Evolutionary conservation across 2,113 vertebrate species (phyloP), one percentile per base, ranked within the genome.

Genomic region (Tenebrosternarchus preto): DNA sequence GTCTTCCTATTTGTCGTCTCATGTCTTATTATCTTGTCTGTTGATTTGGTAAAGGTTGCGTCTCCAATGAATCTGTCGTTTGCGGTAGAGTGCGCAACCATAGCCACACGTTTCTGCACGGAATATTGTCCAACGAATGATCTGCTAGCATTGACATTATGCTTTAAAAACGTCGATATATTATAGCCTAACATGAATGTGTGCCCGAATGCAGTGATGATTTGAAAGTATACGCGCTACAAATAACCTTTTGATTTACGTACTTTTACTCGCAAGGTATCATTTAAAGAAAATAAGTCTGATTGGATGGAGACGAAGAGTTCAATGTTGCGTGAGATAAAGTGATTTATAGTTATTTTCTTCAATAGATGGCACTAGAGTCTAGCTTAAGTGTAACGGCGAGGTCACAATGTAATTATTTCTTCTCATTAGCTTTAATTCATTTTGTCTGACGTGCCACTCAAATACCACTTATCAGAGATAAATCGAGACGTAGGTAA

Each of bases 291-390:
- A 69, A n/a, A 20, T 6, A 20, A 11, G 31, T 61, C 57, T 72
- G 20, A 46, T 31, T 19, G n/a, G 39, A 20, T 3, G 7, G 33
- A 73, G 39, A 36, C 15, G 70, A 66, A 66, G 69, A 73, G 59
- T 74, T 80, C 22, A n/a, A 60, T 17, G 19, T 50, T 59, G 50
- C 73, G 20, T 3, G 9, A 67, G 80, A 85, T 76, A 59, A 83
- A 77, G 87, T 87, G 76, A 84, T 93, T 92, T 90, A 78, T 78
- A 90, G 83, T 85, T 60, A 90, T 89, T 53, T 85, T 90, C 88
- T 92, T 98, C 97, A 95, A 96, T 98, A 98, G 97, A 95, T 97
- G 96, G 96, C 96, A 97, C 95, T 95, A 92, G 93, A 95, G 95
- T 95, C 95, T 95, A 93, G 93, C 91, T 88, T 93, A 93, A 94